These are phyloP conservation scores for Pygoscelis adeliae DNA, from an alignment of 2,113 vertebrate species.

Conservation along the genomic window DNA sequence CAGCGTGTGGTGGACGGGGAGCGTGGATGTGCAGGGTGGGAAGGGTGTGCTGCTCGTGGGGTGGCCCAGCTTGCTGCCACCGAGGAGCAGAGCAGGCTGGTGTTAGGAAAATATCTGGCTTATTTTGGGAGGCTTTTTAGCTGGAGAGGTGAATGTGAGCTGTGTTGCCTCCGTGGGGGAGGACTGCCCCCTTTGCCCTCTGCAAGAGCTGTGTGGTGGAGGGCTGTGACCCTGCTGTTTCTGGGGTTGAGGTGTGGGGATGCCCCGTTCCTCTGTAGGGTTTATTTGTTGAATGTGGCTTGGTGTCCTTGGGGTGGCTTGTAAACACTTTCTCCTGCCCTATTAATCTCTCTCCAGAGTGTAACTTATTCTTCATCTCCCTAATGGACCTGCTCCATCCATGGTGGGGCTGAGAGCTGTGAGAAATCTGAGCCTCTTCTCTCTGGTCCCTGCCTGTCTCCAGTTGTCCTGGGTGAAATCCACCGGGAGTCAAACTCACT, in stretches of 20 bases:
- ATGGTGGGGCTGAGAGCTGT: not conserved
- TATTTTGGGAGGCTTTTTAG: not conserved
- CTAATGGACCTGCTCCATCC: not conserved
- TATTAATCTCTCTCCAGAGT: not conserved
- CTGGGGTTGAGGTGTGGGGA: not conserved
- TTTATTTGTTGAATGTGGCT: not conserved
- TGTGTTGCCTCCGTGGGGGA: rapidly evolving
- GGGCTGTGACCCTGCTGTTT: not conserved
- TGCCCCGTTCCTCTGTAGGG: rapidly evolving
- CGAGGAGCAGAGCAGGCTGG: not conserved
- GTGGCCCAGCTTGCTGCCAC: not conserved
- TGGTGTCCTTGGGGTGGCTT: not conserved
- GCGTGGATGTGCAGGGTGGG: rapidly evolving
- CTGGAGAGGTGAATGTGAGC: too few species aligned
- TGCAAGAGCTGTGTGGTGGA: rapidly evolving
- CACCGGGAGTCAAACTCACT: not conserved
- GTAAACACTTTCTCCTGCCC: not conserved
- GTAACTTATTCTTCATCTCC: not conserved
- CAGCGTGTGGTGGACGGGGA: rapidly evolving
- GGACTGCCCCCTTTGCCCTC: not conserved
- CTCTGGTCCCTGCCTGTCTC: not conserved
- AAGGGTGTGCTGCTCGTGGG: too few species aligned
- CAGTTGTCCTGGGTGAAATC: not conserved
- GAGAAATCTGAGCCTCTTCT: not conserved
- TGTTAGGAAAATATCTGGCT: not conserved